phyloP scores from a whole-genome alignment of 2,113 vertebrate species.

The Isurus oxyrinchus region DNA sequence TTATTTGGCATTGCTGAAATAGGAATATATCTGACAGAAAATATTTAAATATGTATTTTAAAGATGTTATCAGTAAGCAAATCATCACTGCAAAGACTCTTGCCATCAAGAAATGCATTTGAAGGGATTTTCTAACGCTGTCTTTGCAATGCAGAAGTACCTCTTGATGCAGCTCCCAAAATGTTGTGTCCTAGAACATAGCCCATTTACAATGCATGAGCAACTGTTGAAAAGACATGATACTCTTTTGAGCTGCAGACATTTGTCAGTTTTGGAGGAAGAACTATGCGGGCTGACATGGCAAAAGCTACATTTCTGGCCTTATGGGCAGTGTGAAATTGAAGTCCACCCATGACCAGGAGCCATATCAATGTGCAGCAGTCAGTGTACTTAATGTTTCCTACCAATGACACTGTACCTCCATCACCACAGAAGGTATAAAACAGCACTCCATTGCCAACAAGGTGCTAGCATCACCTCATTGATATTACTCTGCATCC shows the following conservation, averaged over 20 bases:
- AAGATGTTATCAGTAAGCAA: not conserved
- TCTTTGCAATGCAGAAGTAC: not conserved
- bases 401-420: not conserved
- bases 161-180: not conserved
- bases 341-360: not conserved
- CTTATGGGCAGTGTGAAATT: not conserved
- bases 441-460: not conserved
- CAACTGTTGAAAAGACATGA: not conserved
- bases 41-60: not conserved
- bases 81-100: not conserved
- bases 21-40: not conserved
- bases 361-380: not conserved
- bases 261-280: not conserved
- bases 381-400: not conserved
- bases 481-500: not conserved
- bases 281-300: not conserved
- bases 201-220: not conserved
- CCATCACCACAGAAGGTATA: not conserved
- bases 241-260: not conserved
- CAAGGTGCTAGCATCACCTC: not conserved
- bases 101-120: not conserved
- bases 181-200: not conserved
- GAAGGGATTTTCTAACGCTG: not conserved
- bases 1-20: not conserved
- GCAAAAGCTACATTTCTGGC: not conserved